Conservation (phyloP, 2,113 vertebrate species). For the Hymenochirus boettgeri region DNA sequence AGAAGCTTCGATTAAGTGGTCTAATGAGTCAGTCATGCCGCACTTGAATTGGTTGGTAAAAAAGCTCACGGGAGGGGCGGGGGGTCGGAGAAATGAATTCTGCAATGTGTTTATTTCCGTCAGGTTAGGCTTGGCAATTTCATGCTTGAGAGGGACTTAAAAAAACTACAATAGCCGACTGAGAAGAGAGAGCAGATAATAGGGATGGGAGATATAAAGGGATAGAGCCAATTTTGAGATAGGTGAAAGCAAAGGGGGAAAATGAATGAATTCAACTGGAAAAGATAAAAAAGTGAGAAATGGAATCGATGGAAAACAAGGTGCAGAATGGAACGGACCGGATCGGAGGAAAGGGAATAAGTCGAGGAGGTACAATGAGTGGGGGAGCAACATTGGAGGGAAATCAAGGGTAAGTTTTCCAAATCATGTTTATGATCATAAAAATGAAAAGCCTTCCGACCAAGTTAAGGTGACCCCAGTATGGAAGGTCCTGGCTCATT, state of each 20-base stretch:
- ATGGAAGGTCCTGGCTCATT: too few species aligned
- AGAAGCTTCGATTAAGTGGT: background rate
- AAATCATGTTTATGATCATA: too few species aligned
- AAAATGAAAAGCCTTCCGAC: too few species aligned
- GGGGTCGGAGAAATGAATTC: conserved; percentile 24
- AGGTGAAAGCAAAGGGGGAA: conserved; percentile 26
- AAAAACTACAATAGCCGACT: background rate
- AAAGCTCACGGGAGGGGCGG: background rate
- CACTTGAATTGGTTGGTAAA: background rate
- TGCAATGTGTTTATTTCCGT: conserved; percentile 28
- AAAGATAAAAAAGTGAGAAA: background rate
- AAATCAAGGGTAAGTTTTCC: too few species aligned
- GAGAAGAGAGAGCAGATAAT: conserved; percentile 22
- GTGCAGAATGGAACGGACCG: too few species aligned
- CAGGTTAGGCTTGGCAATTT: conserved; percentile 26
- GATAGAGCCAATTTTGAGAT: background rate
- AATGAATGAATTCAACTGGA: conserved; percentile 12
- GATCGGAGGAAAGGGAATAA: background rate
- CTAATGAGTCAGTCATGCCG: background rate
- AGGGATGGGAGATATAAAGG: conserved; percentile 4
- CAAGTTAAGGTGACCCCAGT: too few species aligned
- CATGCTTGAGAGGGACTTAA: conserved; percentile 23
- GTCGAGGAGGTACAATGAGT: background rate
- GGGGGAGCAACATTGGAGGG: conserved; percentile 4
- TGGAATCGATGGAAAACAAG: conserved; percentile 2